Conservation (phyloP, 2,888 invertebrate species). For the Agonopterix alstromeriana region DNA sequence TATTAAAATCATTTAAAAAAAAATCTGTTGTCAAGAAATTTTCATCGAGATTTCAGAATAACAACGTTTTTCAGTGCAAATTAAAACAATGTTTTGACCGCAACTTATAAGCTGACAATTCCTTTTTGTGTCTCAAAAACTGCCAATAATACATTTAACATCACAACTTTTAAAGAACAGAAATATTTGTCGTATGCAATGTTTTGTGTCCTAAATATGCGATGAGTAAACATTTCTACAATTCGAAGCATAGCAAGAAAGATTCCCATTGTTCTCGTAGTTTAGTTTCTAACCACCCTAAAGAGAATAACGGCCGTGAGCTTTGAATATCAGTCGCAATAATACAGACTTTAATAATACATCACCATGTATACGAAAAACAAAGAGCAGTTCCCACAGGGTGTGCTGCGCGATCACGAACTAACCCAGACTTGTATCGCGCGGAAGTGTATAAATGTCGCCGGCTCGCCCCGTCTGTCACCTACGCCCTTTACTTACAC, state of each 20-base stretch:
- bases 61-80: too few species aligned
- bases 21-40: too few species aligned
- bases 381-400: conserved; percentile 70
- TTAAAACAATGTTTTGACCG: too few species aligned
- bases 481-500: conserved; percentile 66
- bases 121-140: too few species aligned
- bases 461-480: conserved; percentile 64
- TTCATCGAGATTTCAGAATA: too few species aligned
- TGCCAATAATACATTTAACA: too few species aligned
- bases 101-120: too few species aligned
- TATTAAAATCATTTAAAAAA: too few species aligned
- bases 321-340: background rate
- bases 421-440: conserved; percentile 59
- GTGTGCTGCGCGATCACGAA: conserved; percentile 69
- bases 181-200: too few species aligned
- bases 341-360: background rate
- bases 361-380: conserved; percentile 15
- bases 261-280: background rate
- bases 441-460: conserved; percentile 68
- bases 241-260: background rate
- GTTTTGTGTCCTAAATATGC: too few species aligned
- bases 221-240: too few species aligned
- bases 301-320: background rate
- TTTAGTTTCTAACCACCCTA: background rate
- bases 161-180: too few species aligned